Percentiles rank a stretch among this genome's conserved stretches.
Conservation (phyloP, 2,888 invertebrate genomes). For the Andricus quercusramuli region DNA sequence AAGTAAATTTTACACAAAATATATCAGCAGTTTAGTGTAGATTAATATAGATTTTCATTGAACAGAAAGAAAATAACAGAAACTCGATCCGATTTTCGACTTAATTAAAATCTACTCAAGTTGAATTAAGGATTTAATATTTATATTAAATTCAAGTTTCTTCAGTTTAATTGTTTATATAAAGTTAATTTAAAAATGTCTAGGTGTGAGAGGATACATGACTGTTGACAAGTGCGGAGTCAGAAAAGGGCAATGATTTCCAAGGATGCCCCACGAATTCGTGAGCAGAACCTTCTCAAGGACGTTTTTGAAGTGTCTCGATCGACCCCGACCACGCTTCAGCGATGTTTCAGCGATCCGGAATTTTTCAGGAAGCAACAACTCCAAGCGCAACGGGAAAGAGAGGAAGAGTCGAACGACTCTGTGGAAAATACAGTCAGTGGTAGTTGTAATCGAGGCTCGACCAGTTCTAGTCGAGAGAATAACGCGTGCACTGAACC, state of each 20-base stretch:
- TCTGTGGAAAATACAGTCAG: conserved; percentile 43
- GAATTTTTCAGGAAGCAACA: conserved; percentile 65
- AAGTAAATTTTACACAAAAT: too few species aligned
- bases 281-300: conserved; percentile 62
- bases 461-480: conserved; percentile 61
- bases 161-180: too few species aligned
- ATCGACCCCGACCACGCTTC: conserved; percentile 68
- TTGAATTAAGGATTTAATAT: too few species aligned
- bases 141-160: too few species aligned
- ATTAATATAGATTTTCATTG: too few species aligned
- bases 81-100: too few species aligned
- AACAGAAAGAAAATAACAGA: too few species aligned
- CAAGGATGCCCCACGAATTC: conserved; percentile 72
- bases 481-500: conserved; percentile 61
- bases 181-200: too few species aligned
- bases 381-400: conserved; percentile 59
- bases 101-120: too few species aligned
- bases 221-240: not conserved
- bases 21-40: too few species aligned
- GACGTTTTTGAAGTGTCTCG: conserved; percentile 60
- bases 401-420: conserved; percentile 52
- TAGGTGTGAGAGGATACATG: too few species aligned
- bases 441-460: conserved; percentile 58
- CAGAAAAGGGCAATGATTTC: conserved; percentile 56
- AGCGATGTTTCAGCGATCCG: conserved; percentile 70